phyloP scores from a whole-genome alignment of 64 coral and sea anemone genomes.

The Dendrophyllia cribrosa region DNA sequence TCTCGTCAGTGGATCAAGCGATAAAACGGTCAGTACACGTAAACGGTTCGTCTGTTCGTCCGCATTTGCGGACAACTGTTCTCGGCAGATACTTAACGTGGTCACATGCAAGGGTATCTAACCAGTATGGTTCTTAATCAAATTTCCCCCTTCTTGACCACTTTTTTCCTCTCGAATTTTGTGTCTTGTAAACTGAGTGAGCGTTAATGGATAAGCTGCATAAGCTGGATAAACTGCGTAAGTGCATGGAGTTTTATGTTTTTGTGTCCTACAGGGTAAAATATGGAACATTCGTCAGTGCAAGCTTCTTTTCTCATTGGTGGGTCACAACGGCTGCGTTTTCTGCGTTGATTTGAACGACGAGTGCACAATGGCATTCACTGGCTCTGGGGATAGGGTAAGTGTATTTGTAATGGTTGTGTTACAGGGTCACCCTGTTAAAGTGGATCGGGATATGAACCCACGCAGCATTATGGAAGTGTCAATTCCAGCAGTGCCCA shows the following conservation, averaged over 20 bases:
- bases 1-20: constrained; percentile 90
- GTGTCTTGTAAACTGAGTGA: too few relatives aligned
- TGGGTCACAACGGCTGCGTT: constrained; percentile 92
- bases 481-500: too few relatives aligned
- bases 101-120: not conserved
- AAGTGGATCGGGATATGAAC: not conserved
- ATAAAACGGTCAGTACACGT: constrained; percentile 82
- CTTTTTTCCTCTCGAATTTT: too few relatives aligned
- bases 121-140: too few relatives aligned
- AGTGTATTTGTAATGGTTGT: not conserved
- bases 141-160: too few relatives aligned
- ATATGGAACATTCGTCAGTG: constrained; percentile 97
- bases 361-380: constrained; percentile 74
- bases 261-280: constrained; percentile 66
- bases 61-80: not conserved
- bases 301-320: constrained; percentile 71
- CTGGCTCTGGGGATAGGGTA: constrained; percentile 96
- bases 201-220: too few relatives aligned
- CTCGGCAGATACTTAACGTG: not conserved
- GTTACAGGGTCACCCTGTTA: not conserved
- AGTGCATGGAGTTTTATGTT: not conserved
- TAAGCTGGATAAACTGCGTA: too few relatives aligned
- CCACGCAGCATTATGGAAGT: not conserved
- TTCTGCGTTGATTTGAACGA: constrained; percentile 99
- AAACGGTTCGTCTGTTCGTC: too few relatives aligned